Conservation (phyloP, 2,113 vertebrate species). For the Carlito syrichta region DNA sequence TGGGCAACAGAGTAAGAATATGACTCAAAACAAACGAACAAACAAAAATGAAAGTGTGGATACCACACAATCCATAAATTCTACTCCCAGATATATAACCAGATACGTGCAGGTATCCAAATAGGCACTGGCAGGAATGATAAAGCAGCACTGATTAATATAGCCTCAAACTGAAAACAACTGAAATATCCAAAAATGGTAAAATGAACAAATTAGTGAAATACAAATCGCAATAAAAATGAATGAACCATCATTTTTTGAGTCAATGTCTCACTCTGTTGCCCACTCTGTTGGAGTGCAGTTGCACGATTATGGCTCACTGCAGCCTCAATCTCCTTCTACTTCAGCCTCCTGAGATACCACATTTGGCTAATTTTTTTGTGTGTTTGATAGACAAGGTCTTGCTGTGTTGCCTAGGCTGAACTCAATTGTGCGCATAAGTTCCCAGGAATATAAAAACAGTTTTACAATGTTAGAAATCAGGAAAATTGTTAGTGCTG, state of each 20-base stretch:
- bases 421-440: neutral
- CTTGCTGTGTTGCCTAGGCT: too few species aligned
- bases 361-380: too few species aligned
- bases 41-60: neutral
- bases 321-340: too few species aligned
- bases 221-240: neutral
- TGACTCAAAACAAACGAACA: too few species aligned
- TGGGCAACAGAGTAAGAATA: too few species aligned
- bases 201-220: neutral
- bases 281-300: too few species aligned
- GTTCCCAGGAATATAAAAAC: neutral
- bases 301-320: too few species aligned
- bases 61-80: neutral
- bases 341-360: too few species aligned
- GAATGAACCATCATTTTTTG: neutral
- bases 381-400: too few species aligned
- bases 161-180: neutral
- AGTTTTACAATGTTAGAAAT: neutral
- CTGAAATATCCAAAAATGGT: neutral
- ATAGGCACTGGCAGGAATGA: neutral
- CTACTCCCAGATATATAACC: neutral
- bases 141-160: neutral
- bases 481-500: neutral
- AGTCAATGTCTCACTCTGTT: too few species aligned
- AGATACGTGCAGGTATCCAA: neutral